These are phyloP conservation scores for Gasterosteus aculeatus DNA, from an alignment of 2,113 vertebrate genomes.

Conservation along the genomic window DNA sequence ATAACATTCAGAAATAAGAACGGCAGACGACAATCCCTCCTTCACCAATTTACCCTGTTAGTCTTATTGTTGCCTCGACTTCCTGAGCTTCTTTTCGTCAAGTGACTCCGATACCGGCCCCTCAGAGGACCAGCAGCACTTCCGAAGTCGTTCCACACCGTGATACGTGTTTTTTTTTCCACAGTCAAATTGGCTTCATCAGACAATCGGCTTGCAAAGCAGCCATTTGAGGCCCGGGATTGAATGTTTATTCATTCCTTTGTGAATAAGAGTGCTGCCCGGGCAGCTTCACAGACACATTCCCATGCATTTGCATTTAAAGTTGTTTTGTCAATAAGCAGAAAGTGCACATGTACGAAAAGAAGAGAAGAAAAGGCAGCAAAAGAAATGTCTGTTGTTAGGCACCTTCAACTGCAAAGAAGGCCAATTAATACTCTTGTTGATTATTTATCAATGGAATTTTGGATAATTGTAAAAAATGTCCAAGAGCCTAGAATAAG, in stretches of 20 bases:
- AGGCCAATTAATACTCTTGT: background rate
- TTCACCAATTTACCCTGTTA: background rate
- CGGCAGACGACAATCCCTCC: background rate
- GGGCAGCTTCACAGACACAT: background rate
- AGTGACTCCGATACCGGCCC: background rate
- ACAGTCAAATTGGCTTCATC: conserved; percentile 28
- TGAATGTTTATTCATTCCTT: conserved; percentile 26
- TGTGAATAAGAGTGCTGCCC: conserved; percentile 20
- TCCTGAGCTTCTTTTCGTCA: conserved; percentile 1
- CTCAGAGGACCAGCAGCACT: conserved; percentile 3
- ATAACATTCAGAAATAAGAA: background rate
- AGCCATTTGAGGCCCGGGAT: conserved; percentile 31
- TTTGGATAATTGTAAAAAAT: background rate
- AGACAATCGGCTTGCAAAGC: conserved; percentile 11
- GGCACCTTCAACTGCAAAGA: background rate
- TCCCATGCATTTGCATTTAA: conserved; percentile 21
- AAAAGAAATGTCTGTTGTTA: background rate
- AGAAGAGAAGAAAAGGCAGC: background rate
- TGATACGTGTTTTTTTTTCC: conserved; percentile 36
- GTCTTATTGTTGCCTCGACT: background rate
- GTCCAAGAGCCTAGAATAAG: background rate
- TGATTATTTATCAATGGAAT: background rate
- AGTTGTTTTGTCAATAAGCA: conserved; percentile 18
- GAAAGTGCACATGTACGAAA: background rate
- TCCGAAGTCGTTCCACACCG: conserved; percentile 16